A percentile compares a stretch with the other conserved stretches of the same genome.
Conservation (phyloP, 2,888 invertebrate genomes). For the Spatulosminthurus flaviceps region DNA sequence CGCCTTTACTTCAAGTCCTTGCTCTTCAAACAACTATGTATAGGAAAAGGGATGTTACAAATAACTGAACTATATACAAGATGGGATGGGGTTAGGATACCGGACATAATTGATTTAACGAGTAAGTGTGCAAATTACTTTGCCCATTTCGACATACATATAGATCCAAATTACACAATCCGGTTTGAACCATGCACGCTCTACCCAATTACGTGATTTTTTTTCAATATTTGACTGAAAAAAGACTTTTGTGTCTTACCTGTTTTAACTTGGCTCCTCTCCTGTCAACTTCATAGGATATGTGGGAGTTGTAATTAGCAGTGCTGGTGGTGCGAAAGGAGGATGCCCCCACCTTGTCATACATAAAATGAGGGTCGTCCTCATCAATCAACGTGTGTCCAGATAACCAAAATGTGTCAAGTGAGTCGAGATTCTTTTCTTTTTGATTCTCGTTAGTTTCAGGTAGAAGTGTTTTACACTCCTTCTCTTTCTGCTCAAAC, state of each 20-base stretch:
- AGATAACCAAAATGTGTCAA: constrained; percentile 29
- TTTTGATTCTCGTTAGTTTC: not conserved
- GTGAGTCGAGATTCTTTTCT: constrained; percentile 4
- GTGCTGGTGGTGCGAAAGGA: not conserved
- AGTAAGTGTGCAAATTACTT: too few relatives aligned
- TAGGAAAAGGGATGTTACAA: not conserved
- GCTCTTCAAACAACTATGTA: not conserved
- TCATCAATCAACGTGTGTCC: constrained; percentile 10
- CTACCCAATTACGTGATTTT: not conserved
- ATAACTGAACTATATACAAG: too few relatives aligned
- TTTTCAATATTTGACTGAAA: not conserved
- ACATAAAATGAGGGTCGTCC: constrained; percentile 39
- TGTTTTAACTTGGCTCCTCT: constrained; percentile 4
- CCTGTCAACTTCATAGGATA: constrained; percentile 34
- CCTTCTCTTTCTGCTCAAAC: not conserved
- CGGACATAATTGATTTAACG: too few relatives aligned
- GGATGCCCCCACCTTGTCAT: not conserved
- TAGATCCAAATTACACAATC: too few relatives aligned
- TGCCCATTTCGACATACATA: too few relatives aligned
- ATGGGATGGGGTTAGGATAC: not conserved
- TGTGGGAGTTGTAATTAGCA: constrained; percentile 36
- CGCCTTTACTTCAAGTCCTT: not conserved
- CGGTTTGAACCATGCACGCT: not conserved
- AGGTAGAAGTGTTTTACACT: constrained; percentile 24
- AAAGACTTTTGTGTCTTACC: constrained; percentile 13